These are phyloP conservation scores for Penaeus chinensis DNA, from an alignment of 1,140 invertebrate species.

Conservation along the genomic window DNA sequence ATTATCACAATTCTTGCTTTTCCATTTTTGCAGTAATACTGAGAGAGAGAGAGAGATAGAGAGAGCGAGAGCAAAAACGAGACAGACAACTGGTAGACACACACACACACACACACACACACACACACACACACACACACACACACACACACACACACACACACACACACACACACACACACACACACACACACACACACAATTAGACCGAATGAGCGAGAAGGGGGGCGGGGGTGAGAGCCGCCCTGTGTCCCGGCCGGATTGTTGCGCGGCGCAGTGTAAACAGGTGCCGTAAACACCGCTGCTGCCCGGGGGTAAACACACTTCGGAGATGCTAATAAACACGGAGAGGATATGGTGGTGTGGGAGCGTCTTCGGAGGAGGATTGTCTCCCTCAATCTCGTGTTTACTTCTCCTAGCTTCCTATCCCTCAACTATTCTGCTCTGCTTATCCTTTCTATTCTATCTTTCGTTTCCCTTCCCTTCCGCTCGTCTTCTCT, in stretches of 20 bases:
- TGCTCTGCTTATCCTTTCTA: background rate
- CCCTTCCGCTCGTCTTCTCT: too few species aligned
- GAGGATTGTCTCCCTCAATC: background rate
- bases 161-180: background rate
- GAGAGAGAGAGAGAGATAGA: too few species aligned
- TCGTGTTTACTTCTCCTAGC: background rate
- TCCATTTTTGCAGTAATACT: too few species aligned
- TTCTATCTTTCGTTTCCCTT: too few species aligned
- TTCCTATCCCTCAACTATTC: background rate
- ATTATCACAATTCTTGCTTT: too few species aligned
- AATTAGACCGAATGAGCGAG: background rate
- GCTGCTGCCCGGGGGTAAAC: background rate
- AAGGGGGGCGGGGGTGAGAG: background rate
- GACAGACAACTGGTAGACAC: background rate
- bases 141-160: background rate
- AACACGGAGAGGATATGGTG: too few species aligned
- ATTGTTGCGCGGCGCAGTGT: background rate
- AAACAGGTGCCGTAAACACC: background rate
- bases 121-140: background rate
- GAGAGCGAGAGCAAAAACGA: too few species aligned
- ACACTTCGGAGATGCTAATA: background rate
- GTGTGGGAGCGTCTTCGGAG: background rate
- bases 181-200: background rate
- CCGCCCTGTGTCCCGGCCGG: background rate
- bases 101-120: background rate